phyloP scores from a whole-genome alignment of 2,888 invertebrate genomes.

The Baronia brevicornis region DNA sequence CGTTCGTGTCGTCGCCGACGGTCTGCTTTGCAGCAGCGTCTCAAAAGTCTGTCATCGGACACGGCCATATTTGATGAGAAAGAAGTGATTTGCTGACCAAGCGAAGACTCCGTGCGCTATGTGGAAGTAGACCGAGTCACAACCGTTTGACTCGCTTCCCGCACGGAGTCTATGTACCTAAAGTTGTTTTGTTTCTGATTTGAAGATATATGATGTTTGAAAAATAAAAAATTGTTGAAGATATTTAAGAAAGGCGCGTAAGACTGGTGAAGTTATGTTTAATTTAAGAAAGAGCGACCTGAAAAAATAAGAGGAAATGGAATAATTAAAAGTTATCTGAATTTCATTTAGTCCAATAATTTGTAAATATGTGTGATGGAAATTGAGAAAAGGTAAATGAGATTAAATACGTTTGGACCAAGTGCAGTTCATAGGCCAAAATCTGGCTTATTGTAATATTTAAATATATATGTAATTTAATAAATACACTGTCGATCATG shows the following conservation, averaged over 20 bases:
- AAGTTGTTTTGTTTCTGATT: constrained; percentile 16
- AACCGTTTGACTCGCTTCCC: constrained; percentile 84
- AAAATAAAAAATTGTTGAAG: constrained; percentile 12
- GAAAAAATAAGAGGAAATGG: too few relatives aligned
- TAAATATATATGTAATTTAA: constrained; percentile 12
- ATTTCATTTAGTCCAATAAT: constrained; percentile 2
- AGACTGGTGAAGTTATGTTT: constrained; percentile 1
- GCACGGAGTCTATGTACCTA: constrained; percentile 48
- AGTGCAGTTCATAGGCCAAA: constrained; percentile 53
- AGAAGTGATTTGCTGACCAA: constrained; percentile 96
- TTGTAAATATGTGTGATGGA: too few relatives aligned
- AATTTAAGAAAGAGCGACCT: background rate
- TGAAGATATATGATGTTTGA: constrained; percentile 16
- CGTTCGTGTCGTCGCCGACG: constrained; percentile 81
- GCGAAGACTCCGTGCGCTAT: constrained; percentile 95
- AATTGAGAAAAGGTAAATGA: too few relatives aligned
- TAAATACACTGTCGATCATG: constrained; percentile 13
- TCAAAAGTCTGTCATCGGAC: constrained; percentile 87
- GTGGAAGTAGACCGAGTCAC: constrained; percentile 93
- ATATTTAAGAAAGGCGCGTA: constrained; percentile 1
- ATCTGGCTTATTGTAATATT: constrained; percentile 22
- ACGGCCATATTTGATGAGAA: constrained; percentile 90
- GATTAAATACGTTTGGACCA: constrained; percentile 57
- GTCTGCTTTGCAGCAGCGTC: constrained; percentile 85
- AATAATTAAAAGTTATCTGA: too few relatives aligned